Conservation (phyloP, 2,888 invertebrate genomes). For the Piscicola geometra region DNA sequence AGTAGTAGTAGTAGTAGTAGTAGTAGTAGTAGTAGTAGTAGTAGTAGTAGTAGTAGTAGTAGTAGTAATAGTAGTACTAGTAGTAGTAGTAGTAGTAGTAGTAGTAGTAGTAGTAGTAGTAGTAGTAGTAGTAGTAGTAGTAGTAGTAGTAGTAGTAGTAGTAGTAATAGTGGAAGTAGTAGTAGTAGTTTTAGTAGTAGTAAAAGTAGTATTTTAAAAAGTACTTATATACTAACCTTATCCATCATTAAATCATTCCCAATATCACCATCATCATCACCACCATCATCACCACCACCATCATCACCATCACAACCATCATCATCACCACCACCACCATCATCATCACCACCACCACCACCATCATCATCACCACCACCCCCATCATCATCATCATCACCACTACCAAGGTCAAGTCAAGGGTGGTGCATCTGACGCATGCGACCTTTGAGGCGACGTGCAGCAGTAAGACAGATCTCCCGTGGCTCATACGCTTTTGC, state of each 20-base stretch:
- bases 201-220: background rate
- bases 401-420: constrained; percentile 15
- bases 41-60: constrained; percentile 36
- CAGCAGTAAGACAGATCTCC: constrained; percentile 48
- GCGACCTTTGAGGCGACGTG: background rate
- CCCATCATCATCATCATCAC: background rate
- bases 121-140: constrained; percentile 32
- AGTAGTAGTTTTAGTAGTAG: constrained; percentile 28
- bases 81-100: constrained; percentile 14
- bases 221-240: background rate
- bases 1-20: constrained; percentile 29
- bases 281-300: constrained; percentile 8
- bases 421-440: background rate
- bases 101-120: constrained; percentile 28
- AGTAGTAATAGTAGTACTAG: constrained; percentile 36
- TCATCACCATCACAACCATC: constrained; percentile 14
- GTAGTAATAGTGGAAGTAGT: constrained; percentile 35
- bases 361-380: background rate
- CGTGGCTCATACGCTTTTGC: constrained; percentile 64
- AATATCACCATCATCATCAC: background rate
- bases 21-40: constrained; percentile 36
- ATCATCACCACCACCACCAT: background rate
- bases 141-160: constrained; percentile 35
- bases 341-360: constrained; percentile 22
- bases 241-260: too few relatives aligned